Evolutionary conservation across 2,113 vertebrate species (phyloP).

Genomic region (Mastomys natalensis): DNA sequence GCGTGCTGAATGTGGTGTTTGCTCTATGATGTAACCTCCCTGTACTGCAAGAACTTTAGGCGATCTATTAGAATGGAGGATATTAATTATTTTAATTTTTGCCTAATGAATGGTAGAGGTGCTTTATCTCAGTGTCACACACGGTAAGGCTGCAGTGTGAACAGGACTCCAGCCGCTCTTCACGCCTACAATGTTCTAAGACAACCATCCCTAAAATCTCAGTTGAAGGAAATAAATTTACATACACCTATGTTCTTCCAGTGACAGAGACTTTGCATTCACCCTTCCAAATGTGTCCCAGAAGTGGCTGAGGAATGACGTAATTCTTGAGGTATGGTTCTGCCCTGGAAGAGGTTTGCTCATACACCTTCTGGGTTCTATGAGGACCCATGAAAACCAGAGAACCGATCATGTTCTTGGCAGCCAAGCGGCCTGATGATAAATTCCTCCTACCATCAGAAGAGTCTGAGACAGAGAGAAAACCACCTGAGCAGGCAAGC

Average conservation of each 20-base stretch:
- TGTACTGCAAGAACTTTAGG: background rate
- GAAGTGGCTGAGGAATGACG: background rate
- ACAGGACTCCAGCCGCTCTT: background rate
- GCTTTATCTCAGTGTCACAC: background rate
- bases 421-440: background rate
- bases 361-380: background rate
- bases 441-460: background rate
- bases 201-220: background rate
- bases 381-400: background rate
- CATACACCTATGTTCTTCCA: background rate
- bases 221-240: background rate
- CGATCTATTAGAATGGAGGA: background rate
- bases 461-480: background rate
- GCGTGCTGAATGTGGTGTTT: background rate
- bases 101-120: background rate
- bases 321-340: background rate
- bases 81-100: background rate
- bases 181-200: background rate
- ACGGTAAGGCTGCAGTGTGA: background rate
- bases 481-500: fast-evolving
- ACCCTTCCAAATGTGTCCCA: background rate
- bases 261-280: background rate
- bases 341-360: background rate
- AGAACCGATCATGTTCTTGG: background rate
- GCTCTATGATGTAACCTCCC: background rate